These are phyloP conservation scores for Telenomus remus DNA, from an alignment of 1,140 invertebrate species.

Conservation along the genomic window DNA sequence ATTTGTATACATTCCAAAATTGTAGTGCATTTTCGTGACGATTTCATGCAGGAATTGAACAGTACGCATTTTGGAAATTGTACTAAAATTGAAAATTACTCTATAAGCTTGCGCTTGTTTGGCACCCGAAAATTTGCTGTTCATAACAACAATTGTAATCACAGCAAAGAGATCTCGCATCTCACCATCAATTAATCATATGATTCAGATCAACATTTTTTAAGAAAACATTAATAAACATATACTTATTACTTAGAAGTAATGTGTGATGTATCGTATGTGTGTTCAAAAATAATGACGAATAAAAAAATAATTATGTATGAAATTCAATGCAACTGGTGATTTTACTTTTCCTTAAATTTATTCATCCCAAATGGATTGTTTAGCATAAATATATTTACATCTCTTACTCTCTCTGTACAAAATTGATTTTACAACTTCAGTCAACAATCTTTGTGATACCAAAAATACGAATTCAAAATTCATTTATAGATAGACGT, in stretches of 20 bases:
- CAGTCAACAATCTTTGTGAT: not conserved
- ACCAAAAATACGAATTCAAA: not conserved
- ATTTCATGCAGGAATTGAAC: conserved; percentile 30
- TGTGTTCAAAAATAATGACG: conserved; percentile 67
- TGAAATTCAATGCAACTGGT: conserved; percentile 40
- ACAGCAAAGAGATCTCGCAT: conserved; percentile 54
- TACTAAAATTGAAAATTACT: conserved; percentile 2
- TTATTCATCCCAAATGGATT: not conserved
- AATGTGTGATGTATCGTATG: conserved; percentile 71
- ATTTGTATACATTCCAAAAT: conserved; percentile 47
- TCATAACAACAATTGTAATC: too few species aligned
- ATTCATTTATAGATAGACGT: conserved; percentile 92
- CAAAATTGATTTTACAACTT: not conserved
- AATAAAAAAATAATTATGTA: conserved; percentile 66
- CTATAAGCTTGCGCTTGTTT: conserved; percentile 53
- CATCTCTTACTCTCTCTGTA: conserved; percentile 5
- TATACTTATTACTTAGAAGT: conserved; percentile 67
- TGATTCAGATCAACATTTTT: conserved; percentile 62
- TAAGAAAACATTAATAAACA: conserved; percentile 65
- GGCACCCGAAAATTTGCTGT: conserved; percentile 28
- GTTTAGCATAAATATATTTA: conserved; percentile 35
- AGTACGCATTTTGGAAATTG: not conserved
- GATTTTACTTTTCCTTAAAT: conserved; percentile 6
- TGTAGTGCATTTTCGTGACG: conserved; percentile 12
- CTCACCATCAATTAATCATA: conserved; percentile 43